A percentile compares a stretch with the other conserved stretches of the same genome.
phyloP scores from a whole-genome alignment of 2,888 invertebrate species.

The Carterocephalus palaemon region DNA sequence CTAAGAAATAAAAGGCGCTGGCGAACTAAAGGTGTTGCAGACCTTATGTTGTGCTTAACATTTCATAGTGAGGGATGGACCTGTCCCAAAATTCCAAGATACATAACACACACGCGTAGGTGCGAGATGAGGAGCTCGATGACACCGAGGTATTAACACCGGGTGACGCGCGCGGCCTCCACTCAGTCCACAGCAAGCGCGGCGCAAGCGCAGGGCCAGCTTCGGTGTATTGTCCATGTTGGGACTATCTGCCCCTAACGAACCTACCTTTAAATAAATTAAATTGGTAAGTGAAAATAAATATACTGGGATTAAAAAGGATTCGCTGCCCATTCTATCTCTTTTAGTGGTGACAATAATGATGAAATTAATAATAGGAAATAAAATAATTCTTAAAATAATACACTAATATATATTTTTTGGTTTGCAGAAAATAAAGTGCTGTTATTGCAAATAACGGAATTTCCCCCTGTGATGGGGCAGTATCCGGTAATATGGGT shows the following conservation, averaged over 20 bases:
- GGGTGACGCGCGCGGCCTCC: conserved; percentile 54
- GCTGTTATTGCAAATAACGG: conserved; percentile 16
- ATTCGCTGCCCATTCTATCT: too few relatives aligned
- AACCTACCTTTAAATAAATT: neutral
- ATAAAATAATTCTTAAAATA: neutral
- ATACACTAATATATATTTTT: neutral
- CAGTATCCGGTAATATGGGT: conserved; percentile 52
- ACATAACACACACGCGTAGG: conserved; percentile 50
- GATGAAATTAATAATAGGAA: too few relatives aligned
- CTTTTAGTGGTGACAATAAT: too few relatives aligned
- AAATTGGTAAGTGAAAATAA: conserved; percentile 2
- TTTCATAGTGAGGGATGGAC: conserved; percentile 26
- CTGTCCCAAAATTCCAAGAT: conserved; percentile 46
- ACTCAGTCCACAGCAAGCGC: conserved; percentile 62
- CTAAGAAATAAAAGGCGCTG: conserved; percentile 3
- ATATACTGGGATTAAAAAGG: too few relatives aligned
- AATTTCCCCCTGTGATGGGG: conserved; percentile 68
- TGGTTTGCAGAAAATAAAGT: conserved; percentile 12
- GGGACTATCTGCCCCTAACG: conserved; percentile 5
- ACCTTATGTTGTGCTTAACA: too few relatives aligned
- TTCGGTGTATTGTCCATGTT: conserved; percentile 2
- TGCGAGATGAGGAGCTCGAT: conserved; percentile 59
- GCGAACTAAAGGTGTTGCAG: conserved; percentile 2
- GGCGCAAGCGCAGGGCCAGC: conserved; percentile 48
- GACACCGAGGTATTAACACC: conserved; percentile 72